A percentile compares a stretch with the other conserved stretches of the same genome.
These are phyloP conservation scores for Aleiodes alternator DNA, from an alignment of 2,888 invertebrate genomes.

Conservation along the genomic window DNA sequence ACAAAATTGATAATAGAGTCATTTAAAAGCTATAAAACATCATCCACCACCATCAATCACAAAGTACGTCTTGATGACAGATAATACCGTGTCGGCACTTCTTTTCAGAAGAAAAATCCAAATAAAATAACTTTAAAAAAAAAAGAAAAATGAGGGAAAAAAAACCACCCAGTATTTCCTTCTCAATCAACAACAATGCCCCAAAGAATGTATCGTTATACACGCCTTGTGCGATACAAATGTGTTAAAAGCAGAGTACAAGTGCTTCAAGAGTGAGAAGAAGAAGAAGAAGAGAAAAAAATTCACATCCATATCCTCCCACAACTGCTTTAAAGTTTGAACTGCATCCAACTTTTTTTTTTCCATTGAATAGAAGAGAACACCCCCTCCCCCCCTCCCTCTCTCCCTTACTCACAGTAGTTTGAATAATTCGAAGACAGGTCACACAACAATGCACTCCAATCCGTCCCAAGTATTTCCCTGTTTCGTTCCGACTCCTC, in stretches of 20 bases:
- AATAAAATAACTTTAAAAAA: not conserved
- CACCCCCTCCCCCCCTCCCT: not conserved
- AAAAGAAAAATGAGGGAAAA: too few relatives aligned
- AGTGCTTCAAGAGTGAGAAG: too few relatives aligned
- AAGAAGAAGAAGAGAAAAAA: not conserved
- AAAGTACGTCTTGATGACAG: constrained; percentile 12
- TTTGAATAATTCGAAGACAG: constrained; percentile 30
- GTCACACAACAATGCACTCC: constrained; percentile 12
- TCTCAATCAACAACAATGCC: constrained; percentile 8
- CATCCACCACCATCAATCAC: not conserved
- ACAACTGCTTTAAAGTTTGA: constrained; percentile 14
- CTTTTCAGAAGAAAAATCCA: not conserved
- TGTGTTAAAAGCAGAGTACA: constrained; percentile 5
- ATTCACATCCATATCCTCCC: constrained; percentile 27
- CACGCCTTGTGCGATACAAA: constrained; percentile 16
- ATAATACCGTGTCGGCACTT: not conserved
- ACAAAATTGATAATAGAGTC: not conserved
- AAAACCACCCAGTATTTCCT: constrained; percentile 7
- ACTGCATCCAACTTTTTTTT: constrained; percentile 15
- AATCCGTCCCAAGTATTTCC: constrained; percentile 11
- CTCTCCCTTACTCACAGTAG: not conserved
- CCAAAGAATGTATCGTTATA: constrained; percentile 31
- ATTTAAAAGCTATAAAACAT: constrained; percentile 12
- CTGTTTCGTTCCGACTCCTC: constrained; percentile 18
- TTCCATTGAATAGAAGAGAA: constrained; percentile 6